Evolutionary conservation across 2,113 vertebrate genomes (phyloP).

Genomic region (Tenrec ecaudatus): DNA sequence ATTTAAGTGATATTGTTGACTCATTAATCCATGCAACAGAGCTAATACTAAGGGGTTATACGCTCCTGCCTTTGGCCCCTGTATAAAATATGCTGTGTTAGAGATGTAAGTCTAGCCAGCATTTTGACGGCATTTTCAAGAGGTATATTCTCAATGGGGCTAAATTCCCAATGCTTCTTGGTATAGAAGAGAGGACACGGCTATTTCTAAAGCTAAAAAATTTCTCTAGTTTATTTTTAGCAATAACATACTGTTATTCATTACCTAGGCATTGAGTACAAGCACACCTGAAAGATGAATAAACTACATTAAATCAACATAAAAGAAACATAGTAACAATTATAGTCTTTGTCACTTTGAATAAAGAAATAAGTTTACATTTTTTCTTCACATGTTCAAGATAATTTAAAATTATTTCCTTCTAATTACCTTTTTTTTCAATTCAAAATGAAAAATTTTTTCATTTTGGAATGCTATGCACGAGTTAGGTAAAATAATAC

Average conservation of each 20-base stretch:
- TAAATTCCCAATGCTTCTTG: conserved; percentile 51
- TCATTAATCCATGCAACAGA: conserved; percentile 38
- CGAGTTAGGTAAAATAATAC: not conserved
- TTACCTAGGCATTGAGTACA: conserved; percentile 7
- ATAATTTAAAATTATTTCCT: conserved; percentile 30
- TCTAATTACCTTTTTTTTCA: not conserved
- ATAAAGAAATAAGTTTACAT: not conserved
- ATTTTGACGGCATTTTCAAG: conserved; percentile 62
- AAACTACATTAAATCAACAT: conserved; percentile 5
- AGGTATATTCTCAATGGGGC: conserved; percentile 38
- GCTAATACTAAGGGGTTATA: conserved; percentile 24
- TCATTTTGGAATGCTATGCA: conserved; percentile 4
- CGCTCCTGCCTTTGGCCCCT: not conserved
- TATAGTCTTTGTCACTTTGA: not conserved
- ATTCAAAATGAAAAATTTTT: not conserved
- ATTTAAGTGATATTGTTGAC: conserved; percentile 58
- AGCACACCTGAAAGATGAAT: conserved; percentile 4
- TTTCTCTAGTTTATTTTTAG: conserved; percentile 36
- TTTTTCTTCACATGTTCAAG: conserved; percentile 49
- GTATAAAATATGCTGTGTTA: conserved; percentile 58
- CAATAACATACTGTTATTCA: conserved; percentile 10
- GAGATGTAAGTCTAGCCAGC: conserved; percentile 60
- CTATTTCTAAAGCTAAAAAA: conserved; percentile 37
- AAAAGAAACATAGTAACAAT: conserved; percentile 36
- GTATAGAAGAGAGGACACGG: conserved; percentile 15